Conservation (phyloP, 2,888 invertebrate genomes). For the Lacanobia oleracea region DNA sequence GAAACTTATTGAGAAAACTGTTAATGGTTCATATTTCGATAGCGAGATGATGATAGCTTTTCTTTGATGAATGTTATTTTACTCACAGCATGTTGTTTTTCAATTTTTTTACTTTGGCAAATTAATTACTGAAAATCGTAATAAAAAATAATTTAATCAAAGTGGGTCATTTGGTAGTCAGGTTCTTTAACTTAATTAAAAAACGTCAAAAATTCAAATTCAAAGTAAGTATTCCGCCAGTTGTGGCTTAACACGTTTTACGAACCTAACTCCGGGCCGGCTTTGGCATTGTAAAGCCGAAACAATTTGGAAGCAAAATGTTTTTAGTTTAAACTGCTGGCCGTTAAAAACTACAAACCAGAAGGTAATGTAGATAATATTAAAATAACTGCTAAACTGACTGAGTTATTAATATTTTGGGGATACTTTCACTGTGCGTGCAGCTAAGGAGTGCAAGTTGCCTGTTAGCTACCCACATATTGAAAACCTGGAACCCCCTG, state of each 20-base stretch:
- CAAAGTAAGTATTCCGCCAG: constrained; percentile 30
- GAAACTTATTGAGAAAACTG: constrained; percentile 23
- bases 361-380: neutral
- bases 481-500: too few species aligned
- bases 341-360: constrained; percentile 13
- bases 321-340: constrained; percentile 58
- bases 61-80: too few species aligned
- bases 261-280: constrained; percentile 24
- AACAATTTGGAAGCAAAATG: constrained; percentile 63
- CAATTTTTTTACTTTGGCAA: neutral
- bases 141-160: neutral
- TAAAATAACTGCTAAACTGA: neutral
- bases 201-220: constrained; percentile 31
- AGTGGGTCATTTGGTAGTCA: neutral
- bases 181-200: constrained; percentile 10
- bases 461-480: too few species aligned
- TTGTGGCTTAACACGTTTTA: constrained; percentile 41
- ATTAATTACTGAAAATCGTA: neutral
- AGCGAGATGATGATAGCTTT: neutral
- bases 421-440: neutral
- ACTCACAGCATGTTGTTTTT: neutral
- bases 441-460: neutral
- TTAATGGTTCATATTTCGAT: constrained; percentile 15
- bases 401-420: neutral
- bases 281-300: constrained; percentile 55